A percentile compares a stretch with the other conserved stretches of the same genome.
Conservation (phyloP, 2,797 vertebrate species). For the Scolopax rusticola region DNA sequence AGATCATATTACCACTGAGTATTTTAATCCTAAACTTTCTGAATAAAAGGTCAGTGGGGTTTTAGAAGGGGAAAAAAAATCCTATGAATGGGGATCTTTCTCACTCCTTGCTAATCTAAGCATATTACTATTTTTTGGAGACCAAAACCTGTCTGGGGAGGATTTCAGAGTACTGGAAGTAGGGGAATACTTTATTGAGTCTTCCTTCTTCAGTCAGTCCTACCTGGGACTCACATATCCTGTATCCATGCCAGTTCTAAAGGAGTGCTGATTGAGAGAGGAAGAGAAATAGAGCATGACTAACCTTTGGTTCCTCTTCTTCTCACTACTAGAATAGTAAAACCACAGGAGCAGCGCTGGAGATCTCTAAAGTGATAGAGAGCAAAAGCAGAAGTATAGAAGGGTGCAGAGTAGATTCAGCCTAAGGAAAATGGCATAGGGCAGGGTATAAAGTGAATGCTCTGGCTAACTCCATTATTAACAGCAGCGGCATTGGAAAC, state of each 20-base stretch:
- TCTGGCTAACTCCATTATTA: not conserved
- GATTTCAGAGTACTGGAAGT: not conserved
- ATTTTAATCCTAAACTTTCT: slow-evolving; percentile 6
- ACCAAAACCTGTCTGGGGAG: not conserved
- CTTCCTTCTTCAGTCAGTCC: not conserved
- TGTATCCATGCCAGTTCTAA: not conserved
- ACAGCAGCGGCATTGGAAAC: not conserved
- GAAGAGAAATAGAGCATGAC: not conserved
- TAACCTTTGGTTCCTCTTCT: not conserved
- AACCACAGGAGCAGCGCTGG: not conserved
- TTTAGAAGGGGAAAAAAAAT: not conserved
- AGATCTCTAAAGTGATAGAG: not conserved
- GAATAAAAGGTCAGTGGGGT: not conserved
- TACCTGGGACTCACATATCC: not conserved
- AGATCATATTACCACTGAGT: not conserved
- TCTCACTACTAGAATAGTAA: not conserved
- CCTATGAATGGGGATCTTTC: not conserved
- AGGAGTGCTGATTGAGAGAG: not conserved
- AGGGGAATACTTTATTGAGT: not conserved
- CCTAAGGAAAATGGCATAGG: not conserved
- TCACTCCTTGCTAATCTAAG: not conserved
- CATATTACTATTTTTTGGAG: not conserved
- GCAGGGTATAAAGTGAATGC: not conserved
- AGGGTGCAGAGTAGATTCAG: not conserved
- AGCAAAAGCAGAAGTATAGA: not conserved